A percentile compares a stretch with the other conserved stretches of the same genome.
phyloP scores from a whole-genome alignment of 1,140 invertebrate species.

The Bombus difficillimus region DNA sequence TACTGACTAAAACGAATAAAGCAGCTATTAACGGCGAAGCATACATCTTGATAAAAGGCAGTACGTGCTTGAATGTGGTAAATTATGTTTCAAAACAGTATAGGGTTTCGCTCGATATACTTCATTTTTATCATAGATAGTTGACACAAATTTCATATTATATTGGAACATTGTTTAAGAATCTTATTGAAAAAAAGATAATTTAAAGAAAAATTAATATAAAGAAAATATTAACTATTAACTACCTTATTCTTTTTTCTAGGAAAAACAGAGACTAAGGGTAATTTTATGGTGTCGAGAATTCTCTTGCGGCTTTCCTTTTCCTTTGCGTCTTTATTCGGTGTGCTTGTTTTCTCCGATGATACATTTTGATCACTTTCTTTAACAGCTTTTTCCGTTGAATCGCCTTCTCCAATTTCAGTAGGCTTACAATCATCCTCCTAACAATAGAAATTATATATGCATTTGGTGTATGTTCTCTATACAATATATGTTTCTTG shows the following conservation, averaged over 20 bases:
- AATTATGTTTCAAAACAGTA: constrained; percentile 51
- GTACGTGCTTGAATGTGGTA: constrained; percentile 56
- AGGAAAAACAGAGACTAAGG: constrained; percentile 85
- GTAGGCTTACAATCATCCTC: constrained; percentile 80
- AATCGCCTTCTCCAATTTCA: constrained; percentile 66
- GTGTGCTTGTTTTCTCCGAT: constrained; percentile 80
- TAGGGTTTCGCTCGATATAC: neutral
- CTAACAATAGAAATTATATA: constrained; percentile 60
- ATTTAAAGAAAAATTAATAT: too few species aligned
- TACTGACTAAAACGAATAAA: neutral
- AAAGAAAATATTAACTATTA: neutral
- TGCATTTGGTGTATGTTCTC: neutral
- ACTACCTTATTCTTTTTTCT: constrained; percentile 81
- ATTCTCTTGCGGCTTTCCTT: constrained; percentile 81
- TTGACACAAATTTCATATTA: too few species aligned
- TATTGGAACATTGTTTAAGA: neutral
- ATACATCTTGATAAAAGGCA: constrained; percentile 42
- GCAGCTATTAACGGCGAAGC: constrained; percentile 31
- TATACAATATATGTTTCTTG: neutral
- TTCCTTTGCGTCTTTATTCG: constrained; percentile 80
- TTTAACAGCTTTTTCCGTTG: constrained; percentile 68
- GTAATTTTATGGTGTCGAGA: constrained; percentile 86
- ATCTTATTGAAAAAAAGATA: neutral
- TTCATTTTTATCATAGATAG: neutral
- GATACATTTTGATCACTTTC: constrained; percentile 80